Conservation (phyloP, 2,797 vertebrate genomes). For the Periparus ater region DNA sequence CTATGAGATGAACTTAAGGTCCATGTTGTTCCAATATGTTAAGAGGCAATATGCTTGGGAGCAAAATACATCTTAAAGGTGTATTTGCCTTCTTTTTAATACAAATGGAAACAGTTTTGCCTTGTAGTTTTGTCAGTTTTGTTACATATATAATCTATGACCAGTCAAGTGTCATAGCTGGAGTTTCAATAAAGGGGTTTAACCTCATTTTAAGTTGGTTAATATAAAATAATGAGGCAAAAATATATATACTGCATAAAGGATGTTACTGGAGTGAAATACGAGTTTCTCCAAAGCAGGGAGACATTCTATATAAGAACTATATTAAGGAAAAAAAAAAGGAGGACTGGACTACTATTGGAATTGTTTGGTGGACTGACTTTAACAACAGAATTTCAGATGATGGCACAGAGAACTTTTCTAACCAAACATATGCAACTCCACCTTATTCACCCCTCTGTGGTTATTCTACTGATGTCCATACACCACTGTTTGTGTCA, state of each 20-base stretch:
- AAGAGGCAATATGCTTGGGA: neutral
- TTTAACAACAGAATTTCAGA: neutral
- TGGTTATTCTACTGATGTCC: neutral
- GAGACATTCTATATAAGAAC: neutral
- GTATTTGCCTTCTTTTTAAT: neutral
- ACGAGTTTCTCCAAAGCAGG: neutral
- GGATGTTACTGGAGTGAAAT: neutral
- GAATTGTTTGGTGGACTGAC: neutral
- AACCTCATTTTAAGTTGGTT: neutral
- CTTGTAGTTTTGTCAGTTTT: neutral
- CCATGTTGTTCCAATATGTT: neutral
- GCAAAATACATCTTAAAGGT: neutral
- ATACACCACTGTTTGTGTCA: neutral
- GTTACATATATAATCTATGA: neutral
- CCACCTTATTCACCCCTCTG: neutral
- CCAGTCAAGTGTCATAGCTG: neutral
- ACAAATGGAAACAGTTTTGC: neutral
- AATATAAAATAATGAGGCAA: neutral
- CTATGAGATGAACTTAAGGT: neutral
- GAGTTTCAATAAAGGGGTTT: neutral
- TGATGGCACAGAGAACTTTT: neutral
- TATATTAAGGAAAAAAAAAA: neutral
- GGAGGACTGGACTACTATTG: neutral
- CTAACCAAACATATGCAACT: neutral
- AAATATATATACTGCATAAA: neutral